These are phyloP conservation scores for Pedionomus torquatus DNA, from an alignment of 2,113 vertebrate genomes.

Conservation along the genomic window DNA sequence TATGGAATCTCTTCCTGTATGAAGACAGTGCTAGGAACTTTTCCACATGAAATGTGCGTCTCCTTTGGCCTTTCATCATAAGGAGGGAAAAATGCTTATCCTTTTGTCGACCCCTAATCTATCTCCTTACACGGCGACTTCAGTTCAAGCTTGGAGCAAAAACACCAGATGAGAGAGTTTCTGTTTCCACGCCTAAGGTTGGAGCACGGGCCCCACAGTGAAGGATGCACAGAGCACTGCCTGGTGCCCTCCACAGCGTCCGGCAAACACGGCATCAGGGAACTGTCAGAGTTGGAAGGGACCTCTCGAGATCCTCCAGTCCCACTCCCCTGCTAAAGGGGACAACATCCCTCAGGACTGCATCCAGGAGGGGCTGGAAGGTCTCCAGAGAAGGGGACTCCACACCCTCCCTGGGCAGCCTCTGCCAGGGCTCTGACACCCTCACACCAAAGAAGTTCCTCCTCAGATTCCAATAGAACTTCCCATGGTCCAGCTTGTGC, in stretches of 20 bases:
- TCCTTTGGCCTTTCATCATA: neutral
- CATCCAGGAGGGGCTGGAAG: no score
- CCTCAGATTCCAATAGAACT: no score
- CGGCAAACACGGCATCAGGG: neutral
- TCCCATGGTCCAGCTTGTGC: no score
- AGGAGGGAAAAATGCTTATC: neutral
- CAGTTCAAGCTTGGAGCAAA: neutral
- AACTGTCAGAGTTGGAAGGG: no score
- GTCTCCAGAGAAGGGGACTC: no score
- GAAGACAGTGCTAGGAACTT: neutral
- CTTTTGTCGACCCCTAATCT: neutral
- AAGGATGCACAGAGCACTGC: neutral
- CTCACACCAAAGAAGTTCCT: neutral
- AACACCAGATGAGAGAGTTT: neutral
- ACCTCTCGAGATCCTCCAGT: no score
- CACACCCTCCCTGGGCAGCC: no score
- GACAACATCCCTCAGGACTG: no score
- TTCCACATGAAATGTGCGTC: neutral
- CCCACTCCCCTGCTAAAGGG: no score
- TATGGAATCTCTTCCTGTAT: neutral
- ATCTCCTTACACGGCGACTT: neutral
- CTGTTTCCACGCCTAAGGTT: neutral
- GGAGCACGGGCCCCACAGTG: accelerated
- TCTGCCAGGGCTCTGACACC: no score
- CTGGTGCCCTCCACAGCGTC: neutral